phyloP scores from a whole-genome alignment of 2,888 invertebrate genomes.

The Protonemura montana region DNA sequence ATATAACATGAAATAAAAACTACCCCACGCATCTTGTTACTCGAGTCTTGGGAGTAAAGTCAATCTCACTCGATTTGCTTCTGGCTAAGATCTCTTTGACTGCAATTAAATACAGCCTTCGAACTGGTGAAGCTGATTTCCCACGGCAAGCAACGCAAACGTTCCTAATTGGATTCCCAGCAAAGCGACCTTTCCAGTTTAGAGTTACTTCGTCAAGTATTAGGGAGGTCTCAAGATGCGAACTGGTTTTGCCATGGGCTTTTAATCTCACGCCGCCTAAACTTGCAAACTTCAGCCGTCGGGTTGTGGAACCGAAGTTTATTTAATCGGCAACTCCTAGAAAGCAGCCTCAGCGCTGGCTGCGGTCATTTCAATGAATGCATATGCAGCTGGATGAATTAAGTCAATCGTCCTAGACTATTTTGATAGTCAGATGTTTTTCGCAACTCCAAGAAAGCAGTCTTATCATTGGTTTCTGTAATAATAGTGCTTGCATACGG shows the following conservation, averaged over 20 bases:
- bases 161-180: background rate
- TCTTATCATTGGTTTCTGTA: too few species aligned
- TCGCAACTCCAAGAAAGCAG: too few species aligned
- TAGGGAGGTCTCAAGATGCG: background rate
- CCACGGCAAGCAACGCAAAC: background rate
- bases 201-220: background rate
- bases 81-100: background rate
- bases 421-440: too few species aligned
- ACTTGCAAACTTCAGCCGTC: background rate
- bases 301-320: background rate
- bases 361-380: background rate
- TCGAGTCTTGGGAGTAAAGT: too few species aligned
- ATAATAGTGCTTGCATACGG: too few species aligned
- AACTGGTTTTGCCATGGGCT: background rate
- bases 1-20: too few species aligned
- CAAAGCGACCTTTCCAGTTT: background rate
- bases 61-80: too few species aligned
- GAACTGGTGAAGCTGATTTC: too few species aligned
- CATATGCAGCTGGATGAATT: too few species aligned
- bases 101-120: background rate
- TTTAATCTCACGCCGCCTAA: background rate
- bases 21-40: too few species aligned
- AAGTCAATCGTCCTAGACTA: too few species aligned
- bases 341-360: background rate
- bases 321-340: background rate